A percentile compares a stretch with the other conserved stretches of the same genome.
phyloP scores from a whole-genome alignment of 53 echinoderm and acorn worm genomes.

The Temnopleurus reevesii region DNA sequence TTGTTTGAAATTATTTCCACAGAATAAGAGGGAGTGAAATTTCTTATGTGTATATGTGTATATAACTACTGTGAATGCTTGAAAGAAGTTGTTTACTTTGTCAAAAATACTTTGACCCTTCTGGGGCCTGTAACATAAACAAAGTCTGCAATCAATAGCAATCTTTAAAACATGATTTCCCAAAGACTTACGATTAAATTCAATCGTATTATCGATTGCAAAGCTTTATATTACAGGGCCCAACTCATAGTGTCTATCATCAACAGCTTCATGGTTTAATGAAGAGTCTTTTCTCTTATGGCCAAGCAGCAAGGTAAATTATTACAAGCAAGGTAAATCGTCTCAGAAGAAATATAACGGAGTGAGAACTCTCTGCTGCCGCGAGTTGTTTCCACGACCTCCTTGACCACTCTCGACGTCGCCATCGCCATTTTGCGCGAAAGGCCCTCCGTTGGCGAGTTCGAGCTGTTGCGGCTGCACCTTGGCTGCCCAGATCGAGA shows the following conservation, averaged over 20 bases:
- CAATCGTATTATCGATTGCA: too few relatives aligned
- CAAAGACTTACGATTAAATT: too few relatives aligned
- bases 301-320: background rate
- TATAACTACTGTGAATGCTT: too few relatives aligned
- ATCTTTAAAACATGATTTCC: too few relatives aligned
- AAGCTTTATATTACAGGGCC: too few relatives aligned
- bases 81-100: too few relatives aligned
- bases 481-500: conserved; percentile 47
- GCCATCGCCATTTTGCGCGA: background rate
- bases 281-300: background rate
- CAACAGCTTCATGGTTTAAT: background rate
- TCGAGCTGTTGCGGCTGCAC: conserved; percentile 46
- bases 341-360: conserved; percentile 38
- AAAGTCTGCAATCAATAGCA: too few relatives aligned
- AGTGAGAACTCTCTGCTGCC: background rate
- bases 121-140: too few relatives aligned
- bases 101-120: too few relatives aligned
- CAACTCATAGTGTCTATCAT: background rate
- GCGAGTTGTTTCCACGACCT: background rate
- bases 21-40: too few relatives aligned
- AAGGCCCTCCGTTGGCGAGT: background rate
- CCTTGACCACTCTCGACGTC: conserved; percentile 28
- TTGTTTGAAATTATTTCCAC: too few relatives aligned
- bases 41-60: too few relatives aligned
- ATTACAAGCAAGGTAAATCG: background rate